These are phyloP conservation scores for Carapus acus DNA, from an alignment of 2,797 vertebrate genomes.

Conservation along the genomic window DNA sequence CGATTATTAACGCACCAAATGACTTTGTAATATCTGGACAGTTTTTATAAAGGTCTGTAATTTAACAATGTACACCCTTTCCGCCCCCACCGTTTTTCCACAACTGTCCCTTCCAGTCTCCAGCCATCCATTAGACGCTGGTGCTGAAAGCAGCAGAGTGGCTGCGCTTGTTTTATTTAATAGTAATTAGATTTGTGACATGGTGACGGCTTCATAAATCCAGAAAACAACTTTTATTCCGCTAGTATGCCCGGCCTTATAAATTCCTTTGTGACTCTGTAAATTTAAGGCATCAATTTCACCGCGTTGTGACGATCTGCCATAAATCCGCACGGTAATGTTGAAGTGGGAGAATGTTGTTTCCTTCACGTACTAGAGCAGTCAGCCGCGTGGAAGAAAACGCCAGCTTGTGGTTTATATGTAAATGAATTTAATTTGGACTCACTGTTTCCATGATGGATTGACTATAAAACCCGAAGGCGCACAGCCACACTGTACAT, in stretches of 20 bases:
- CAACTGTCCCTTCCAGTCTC: slow-evolving; percentile 23
- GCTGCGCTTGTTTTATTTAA: slow-evolving; percentile 65
- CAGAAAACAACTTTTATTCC: slow-evolving; percentile 51
- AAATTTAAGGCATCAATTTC: slow-evolving; percentile 69
- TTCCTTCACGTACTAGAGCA: slow-evolving; percentile 17
- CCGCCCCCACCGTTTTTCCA: slow-evolving; percentile 17
- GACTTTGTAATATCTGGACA: slow-evolving; percentile 67
- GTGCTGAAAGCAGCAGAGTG: slow-evolving; percentile 68
- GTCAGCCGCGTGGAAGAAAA: slow-evolving; percentile 34
- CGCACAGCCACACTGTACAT: slow-evolving; percentile 19
- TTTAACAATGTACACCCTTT: slow-evolving; percentile 64
- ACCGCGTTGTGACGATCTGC: slow-evolving; percentile 30
- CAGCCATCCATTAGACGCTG: slow-evolving; percentile 51
- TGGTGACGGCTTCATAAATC: slow-evolving; percentile 63
- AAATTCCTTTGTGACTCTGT: slow-evolving; percentile 68
- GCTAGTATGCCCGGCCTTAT: slow-evolving; percentile 58
- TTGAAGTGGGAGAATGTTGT: slow-evolving; percentile 19
- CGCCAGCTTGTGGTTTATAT: slow-evolving; percentile 35
- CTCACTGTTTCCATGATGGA: slow-evolving; percentile 50
- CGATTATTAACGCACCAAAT: slow-evolving; percentile 76
- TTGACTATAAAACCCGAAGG: slow-evolving; percentile 40
- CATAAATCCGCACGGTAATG: slow-evolving; percentile 52
- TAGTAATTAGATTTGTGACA: slow-evolving; percentile 66
- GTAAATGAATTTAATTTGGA: slow-evolving; percentile 38
- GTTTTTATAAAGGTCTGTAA: slow-evolving; percentile 68